These are phyloP conservation scores for Trachelus troglodyta DNA, from an alignment of 2,888 invertebrate species.

Conservation along the genomic window DNA sequence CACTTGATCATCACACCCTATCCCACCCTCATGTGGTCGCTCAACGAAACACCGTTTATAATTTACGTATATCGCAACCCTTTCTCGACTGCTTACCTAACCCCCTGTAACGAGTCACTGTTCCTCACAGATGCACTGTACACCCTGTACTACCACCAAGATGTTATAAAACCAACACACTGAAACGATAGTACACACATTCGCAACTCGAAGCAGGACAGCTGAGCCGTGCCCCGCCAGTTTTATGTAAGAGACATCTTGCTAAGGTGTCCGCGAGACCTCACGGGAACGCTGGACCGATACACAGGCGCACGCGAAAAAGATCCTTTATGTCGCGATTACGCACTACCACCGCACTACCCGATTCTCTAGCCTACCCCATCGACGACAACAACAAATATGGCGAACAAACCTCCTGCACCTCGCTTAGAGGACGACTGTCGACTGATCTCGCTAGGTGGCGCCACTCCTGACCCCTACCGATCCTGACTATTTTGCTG, in stretches of 20 bases:
- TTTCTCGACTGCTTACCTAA: constrained; percentile 1
- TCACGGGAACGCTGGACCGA: constrained; percentile 10
- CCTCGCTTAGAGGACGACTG: constrained; percentile 35
- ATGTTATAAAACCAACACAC: background rate
- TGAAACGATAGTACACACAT: constrained; percentile 15
- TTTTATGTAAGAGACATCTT: constrained; percentile 45
- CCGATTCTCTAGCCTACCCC: constrained; percentile 68
- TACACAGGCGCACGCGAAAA: constrained; percentile 9
- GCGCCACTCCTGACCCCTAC: constrained; percentile 29
- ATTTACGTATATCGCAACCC: background rate
- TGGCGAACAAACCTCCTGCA: constrained; percentile 70
- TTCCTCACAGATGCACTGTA: constrained; percentile 22
- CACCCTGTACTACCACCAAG: constrained; percentile 10
- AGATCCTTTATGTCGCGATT: constrained; percentile 22
- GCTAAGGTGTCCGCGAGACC: constrained; percentile 17
- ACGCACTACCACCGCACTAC: constrained; percentile 27
- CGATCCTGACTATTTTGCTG: background rate
- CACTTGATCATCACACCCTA: constrained; percentile 14
- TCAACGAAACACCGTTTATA: background rate
- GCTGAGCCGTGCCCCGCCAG: constrained; percentile 48
- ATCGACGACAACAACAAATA: constrained; percentile 85
- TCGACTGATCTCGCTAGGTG: constrained; percentile 37
- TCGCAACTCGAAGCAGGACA: constrained; percentile 45
- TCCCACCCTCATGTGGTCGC: background rate
- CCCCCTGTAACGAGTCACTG: constrained; percentile 18